phyloP scores from a whole-genome alignment of 2,113 vertebrate species.

The Cisticola juncidis region DNA sequence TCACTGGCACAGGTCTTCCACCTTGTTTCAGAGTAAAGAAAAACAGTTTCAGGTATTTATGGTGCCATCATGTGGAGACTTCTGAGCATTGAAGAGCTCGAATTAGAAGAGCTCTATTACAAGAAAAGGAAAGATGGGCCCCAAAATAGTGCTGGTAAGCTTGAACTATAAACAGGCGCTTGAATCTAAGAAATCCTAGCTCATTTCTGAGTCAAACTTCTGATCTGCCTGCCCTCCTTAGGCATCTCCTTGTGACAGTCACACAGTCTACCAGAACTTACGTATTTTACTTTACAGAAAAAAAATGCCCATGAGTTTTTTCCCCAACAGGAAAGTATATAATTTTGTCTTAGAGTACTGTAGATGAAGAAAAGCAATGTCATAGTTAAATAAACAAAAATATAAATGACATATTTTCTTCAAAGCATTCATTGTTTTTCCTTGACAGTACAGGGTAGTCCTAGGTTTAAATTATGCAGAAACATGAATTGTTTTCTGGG shows the following conservation, averaged over 20 bases:
- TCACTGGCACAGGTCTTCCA: not conserved
- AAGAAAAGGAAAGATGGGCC: not conserved
- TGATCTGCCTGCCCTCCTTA: not conserved
- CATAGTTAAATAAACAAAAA: not conserved
- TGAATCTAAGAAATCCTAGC: not conserved
- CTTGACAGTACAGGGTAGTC: not conserved
- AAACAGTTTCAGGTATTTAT: conserved; percentile 11
- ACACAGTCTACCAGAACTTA: not conserved
- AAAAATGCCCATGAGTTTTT: not conserved
- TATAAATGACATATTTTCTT: not conserved
- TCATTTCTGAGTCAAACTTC: not conserved
- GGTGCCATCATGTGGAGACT: conserved; percentile 39
- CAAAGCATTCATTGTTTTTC: not conserved
- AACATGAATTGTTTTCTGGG: not conserved
- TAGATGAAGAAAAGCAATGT: not conserved
- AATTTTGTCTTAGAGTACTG: not conserved
- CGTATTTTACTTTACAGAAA: not conserved
- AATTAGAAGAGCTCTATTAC: not conserved
- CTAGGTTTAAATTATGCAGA: not conserved
- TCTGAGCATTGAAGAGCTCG: not conserved
- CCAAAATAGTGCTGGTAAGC: not conserved
- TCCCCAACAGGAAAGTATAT: not conserved
- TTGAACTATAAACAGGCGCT: not conserved
- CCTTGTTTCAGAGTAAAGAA: not conserved
- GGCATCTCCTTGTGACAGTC: not conserved